These are phyloP conservation scores for Eumeta japonica DNA, from an alignment of 1,140 invertebrate genomes.

Conservation along the genomic window DNA sequence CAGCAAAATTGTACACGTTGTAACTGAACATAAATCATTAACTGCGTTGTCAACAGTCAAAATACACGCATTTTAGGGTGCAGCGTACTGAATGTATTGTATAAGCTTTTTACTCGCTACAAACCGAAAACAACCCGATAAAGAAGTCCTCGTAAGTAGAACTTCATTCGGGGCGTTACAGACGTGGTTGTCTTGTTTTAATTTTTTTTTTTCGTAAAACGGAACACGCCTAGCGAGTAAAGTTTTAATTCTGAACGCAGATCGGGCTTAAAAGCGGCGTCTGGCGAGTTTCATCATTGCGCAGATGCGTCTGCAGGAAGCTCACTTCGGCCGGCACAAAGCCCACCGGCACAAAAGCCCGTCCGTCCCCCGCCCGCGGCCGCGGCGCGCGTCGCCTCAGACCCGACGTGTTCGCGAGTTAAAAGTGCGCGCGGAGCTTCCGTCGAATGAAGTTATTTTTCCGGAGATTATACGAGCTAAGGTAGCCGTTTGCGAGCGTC, in stretches of 20 bases:
- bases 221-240: constrained; percentile 22
- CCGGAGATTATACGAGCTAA: too few species aligned
- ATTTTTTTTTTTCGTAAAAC: constrained; percentile 33
- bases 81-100: background rate
- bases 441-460: too few species aligned
- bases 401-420: constrained; percentile 23
- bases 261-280: constrained; percentile 50
- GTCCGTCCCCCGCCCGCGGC: constrained; percentile 48
- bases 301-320: constrained; percentile 49
- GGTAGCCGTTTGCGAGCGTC: too few species aligned
- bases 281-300: constrained; percentile 54
- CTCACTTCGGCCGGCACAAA: constrained; percentile 50
- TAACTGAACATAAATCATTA: too few species aligned
- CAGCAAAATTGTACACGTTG: too few species aligned
- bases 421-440: too few species aligned
- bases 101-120: background rate
- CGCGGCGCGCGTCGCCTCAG: constrained; percentile 29
- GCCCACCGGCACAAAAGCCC: constrained; percentile 51
- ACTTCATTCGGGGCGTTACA: background rate
- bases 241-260: constrained; percentile 52
- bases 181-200: constrained; percentile 20
- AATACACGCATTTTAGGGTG: background rate
- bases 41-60: background rate
- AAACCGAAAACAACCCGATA: background rate
- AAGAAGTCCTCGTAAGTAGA: background rate